phyloP scores from a whole-genome alignment of 2,113 vertebrate genomes.

The Carollia perspicillata region DNA sequence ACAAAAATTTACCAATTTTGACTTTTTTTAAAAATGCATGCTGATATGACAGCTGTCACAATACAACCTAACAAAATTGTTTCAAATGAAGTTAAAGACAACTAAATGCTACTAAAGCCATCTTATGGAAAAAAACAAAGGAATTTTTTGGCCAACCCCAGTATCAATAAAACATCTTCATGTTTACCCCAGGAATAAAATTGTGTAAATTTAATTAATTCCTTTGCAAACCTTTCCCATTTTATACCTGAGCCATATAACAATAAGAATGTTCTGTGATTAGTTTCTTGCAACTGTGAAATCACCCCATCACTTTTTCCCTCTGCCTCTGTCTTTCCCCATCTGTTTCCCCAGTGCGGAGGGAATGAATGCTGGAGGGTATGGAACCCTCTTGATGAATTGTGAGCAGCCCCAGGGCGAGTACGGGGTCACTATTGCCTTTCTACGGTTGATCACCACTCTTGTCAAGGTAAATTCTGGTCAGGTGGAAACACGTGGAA shows the following conservation, averaged over 20 bases:
- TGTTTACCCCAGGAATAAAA: background rate
- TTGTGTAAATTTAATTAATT: background rate
- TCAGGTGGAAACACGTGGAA: background rate
- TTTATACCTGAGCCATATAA: background rate
- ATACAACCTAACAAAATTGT: too few species aligned
- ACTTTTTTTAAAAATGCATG: too few species aligned
- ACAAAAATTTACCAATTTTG: too few species aligned
- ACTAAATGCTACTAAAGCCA: too few species aligned
- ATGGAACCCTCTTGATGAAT: slow-evolving; percentile 93
- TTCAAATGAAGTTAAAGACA: too few species aligned
- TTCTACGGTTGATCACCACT: slow-evolving; percentile 93
- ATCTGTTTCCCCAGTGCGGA: slow-evolving; percentile 86
- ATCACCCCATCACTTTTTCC: background rate
- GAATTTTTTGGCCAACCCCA: too few species aligned
- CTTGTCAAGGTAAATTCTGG: slow-evolving; percentile 90
- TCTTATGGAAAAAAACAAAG: too few species aligned
- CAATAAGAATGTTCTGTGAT: background rate
- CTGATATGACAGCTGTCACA: too few species aligned
- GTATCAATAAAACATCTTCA: background rate
- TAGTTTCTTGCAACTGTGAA: background rate
- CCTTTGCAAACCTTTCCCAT: background rate
- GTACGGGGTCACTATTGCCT: slow-evolving; percentile 93
- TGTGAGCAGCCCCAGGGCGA: slow-evolving; percentile 96
- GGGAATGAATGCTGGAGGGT: slow-evolving; percentile 97
- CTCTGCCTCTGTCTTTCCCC: background rate